A percentile compares a stretch with the other conserved stretches of the same genome.
phyloP scores from a whole-genome alignment of 2,888 invertebrate species.

The Scaptomyza tumidula region DNA sequence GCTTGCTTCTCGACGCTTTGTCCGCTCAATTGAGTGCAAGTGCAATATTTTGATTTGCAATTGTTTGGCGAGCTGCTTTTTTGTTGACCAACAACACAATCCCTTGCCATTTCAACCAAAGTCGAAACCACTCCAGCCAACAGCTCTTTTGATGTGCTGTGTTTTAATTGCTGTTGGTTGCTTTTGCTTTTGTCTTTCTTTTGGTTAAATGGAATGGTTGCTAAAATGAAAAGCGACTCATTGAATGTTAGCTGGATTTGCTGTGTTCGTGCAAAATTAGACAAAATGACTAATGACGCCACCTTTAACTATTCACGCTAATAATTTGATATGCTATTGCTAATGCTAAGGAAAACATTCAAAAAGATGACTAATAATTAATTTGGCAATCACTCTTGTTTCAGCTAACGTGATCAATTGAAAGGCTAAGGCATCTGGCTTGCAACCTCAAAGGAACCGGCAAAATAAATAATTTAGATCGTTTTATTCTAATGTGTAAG shows the following conservation, averaged over 20 bases:
- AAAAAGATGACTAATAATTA: background rate
- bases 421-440: background rate
- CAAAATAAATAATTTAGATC: background rate
- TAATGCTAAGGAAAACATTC: too few relatives aligned
- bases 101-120: background rate
- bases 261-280: background rate
- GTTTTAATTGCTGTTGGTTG: conserved; percentile 41
- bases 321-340: too few relatives aligned
- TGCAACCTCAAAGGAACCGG: background rate
- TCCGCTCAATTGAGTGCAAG: conserved; percentile 70
- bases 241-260: too few relatives aligned
- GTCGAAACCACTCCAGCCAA: background rate
- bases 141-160: conserved; percentile 35
- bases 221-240: background rate
- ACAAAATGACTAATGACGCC: background rate
- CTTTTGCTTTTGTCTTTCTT: conserved; percentile 33
- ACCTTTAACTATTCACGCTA: background rate
- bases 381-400: background rate
- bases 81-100: conserved; percentile 23
- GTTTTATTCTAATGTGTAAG: background rate
- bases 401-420: background rate
- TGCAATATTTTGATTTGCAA: conserved; percentile 75
- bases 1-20: conserved; percentile 51
- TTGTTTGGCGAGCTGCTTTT: conserved; percentile 59
- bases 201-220: conserved; percentile 16